Percentiles rank a stretch among this genome's conserved stretches.
phyloP scores from a whole-genome alignment of 2,113 vertebrate genomes.

The Smithornis capensis region DNA sequence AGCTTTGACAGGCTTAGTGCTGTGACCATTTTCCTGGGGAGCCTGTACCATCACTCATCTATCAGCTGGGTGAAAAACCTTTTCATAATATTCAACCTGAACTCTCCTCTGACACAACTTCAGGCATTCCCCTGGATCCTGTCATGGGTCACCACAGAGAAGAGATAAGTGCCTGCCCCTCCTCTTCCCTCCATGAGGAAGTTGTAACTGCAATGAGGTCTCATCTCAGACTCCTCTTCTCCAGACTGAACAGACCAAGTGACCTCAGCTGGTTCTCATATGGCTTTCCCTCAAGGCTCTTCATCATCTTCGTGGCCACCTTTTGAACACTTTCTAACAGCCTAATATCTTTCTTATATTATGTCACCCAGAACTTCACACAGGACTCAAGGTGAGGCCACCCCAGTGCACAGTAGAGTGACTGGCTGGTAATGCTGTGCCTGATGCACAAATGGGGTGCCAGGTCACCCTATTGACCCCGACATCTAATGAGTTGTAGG shows the following conservation, averaged over 20 bases:
- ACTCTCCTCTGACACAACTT: neutral
- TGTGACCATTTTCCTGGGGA: neutral
- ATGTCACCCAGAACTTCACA: neutral
- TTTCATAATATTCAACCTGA: neutral
- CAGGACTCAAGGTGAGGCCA: neutral
- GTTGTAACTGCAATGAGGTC: neutral
- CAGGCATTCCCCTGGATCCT: neutral
- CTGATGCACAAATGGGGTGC: neutral
- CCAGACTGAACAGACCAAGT: neutral
- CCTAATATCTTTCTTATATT: rapidly evolving
- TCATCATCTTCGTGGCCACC: rapidly evolving
- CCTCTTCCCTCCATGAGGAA: neutral
- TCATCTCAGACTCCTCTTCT: neutral
- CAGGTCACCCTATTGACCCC: neutral
- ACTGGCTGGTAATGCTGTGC: rapidly evolving
- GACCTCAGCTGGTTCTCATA: neutral
- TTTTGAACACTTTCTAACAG: neutral
- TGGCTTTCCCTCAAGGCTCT: rapidly evolving
- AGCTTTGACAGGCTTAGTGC: neutral
- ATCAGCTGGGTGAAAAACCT: neutral
- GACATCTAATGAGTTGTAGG: neutral
- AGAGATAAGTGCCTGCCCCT: neutral
- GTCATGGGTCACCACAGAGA: neutral
- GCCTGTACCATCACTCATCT: neutral
- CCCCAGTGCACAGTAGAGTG: neutral